Evolutionary conservation across 2,113 vertebrate genomes (phyloP).

Genomic region (Podocnemis expansa): DNA sequence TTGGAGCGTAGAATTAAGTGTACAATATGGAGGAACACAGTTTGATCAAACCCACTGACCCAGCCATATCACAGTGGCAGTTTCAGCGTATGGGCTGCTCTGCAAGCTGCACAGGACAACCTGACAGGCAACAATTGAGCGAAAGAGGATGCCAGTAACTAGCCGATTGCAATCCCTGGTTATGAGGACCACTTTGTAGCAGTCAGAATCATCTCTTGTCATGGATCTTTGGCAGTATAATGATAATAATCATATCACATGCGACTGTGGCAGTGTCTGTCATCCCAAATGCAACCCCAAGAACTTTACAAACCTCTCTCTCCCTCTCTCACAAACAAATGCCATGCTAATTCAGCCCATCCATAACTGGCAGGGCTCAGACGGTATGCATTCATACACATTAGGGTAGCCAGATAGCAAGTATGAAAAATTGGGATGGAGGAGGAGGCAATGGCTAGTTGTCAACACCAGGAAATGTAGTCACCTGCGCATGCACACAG

Average conservation of each 20-base stretch:
- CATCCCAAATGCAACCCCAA: rapidly evolving
- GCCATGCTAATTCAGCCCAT: no score
- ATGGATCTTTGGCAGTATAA: neutral
- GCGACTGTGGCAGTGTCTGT: neutral
- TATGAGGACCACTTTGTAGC: neutral
- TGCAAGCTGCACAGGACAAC: neutral
- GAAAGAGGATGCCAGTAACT: rapidly evolving
- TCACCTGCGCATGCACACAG: no score
- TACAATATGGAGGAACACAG: rapidly evolving
- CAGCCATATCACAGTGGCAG: neutral
- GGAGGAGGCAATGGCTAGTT: no score
- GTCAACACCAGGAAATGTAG: no score
- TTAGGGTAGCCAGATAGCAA: no score
- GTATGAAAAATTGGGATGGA: no score
- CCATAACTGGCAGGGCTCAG: no score
- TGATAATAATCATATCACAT: neutral
- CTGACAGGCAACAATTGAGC: neutral
- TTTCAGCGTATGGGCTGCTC: neutral
- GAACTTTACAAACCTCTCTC: neutral
- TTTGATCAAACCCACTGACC: rapidly evolving
- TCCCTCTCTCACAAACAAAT: neutral
- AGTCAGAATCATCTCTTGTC: rapidly evolving
- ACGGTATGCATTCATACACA: no score
- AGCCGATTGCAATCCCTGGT: neutral
- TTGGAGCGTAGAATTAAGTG: neutral